Conservation (phyloP, 2,113 vertebrate species). For the Centropus bengalensis region DNA sequence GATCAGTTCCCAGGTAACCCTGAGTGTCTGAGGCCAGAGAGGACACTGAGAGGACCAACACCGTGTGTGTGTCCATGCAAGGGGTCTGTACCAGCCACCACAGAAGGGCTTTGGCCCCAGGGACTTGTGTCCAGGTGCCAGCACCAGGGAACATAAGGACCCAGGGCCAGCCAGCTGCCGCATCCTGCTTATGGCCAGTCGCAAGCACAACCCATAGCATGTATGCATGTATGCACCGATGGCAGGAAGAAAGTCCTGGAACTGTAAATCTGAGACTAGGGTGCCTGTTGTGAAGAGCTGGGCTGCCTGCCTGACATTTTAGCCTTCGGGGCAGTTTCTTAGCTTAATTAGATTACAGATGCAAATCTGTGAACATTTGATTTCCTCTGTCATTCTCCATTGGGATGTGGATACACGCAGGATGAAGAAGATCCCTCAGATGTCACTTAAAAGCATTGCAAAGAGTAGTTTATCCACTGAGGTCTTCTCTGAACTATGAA, state of each 20-base stretch:
- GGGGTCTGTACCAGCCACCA: not conserved
- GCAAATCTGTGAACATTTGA: not conserved
- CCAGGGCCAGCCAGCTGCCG: not conserved
- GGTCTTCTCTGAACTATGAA: not conserved
- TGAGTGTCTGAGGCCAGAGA: not conserved
- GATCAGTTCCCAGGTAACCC: not conserved
- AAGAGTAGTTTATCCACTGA: not conserved
- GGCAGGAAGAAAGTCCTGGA: not conserved
- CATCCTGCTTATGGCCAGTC: not conserved
- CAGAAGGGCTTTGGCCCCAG: not conserved
- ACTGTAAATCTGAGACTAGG: not conserved
- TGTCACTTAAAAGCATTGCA: not conserved
- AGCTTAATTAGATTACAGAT: not conserved
- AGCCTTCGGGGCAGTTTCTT: not conserved
- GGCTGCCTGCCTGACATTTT: not conserved
- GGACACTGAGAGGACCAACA: not conserved
- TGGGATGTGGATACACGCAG: not conserved
- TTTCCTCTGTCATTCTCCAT: not conserved
- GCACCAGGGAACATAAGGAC: not conserved
- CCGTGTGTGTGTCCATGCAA: rapidly evolving
- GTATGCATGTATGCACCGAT: not conserved
- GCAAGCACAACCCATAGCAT: not conserved
- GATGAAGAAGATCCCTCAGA: not conserved
- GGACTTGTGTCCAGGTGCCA: not conserved
- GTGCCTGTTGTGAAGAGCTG: not conserved